A percentile compares a stretch with the other conserved stretches of the same genome.
Conservation (phyloP, 2,797 vertebrate species). For the Tapirus indicus region DNA sequence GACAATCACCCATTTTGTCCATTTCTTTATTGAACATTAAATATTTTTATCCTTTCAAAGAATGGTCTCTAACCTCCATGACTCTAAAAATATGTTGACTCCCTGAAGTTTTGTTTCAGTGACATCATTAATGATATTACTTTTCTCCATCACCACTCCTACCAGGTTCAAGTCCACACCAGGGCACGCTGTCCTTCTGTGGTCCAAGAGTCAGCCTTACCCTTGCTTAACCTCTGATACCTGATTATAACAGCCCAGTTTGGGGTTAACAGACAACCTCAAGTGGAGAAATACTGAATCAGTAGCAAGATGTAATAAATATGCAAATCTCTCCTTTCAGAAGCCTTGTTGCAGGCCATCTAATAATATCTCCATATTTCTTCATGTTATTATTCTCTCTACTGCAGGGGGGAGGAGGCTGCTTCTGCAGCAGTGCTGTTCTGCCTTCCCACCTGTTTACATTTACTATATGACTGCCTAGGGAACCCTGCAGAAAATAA, state of each 20-base stretch:
- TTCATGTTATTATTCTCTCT: conserved; percentile 72
- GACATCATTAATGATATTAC: neutral
- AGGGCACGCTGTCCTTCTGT: neutral
- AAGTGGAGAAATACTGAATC: conserved; percentile 65
- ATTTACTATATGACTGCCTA: conserved; percentile 83
- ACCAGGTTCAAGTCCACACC: neutral
- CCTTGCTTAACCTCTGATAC: conserved; percentile 63
- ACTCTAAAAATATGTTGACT: neutral
- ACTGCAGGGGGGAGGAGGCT: conserved; percentile 40
- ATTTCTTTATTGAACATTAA: neutral
- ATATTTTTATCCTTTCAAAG: neutral
- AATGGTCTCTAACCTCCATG: neutral
- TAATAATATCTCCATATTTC: conserved; percentile 78
- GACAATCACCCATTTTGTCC: neutral
- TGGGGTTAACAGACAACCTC: conserved; percentile 54
- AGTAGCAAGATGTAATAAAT: conserved; percentile 70
- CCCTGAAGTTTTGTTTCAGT: neutral
- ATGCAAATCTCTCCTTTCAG: conserved; percentile 77
- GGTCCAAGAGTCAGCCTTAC: neutral
- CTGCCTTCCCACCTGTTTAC: conserved; percentile 86
- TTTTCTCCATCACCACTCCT: neutral
- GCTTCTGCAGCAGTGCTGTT: conserved; percentile 71
- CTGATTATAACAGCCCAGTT: conserved; percentile 36
- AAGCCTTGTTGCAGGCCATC: conserved; percentile 61
- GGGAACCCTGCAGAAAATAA: conserved; percentile 86